A percentile compares a stretch with the other conserved stretches of the same genome.
Conservation (phyloP, 2,797 vertebrate species). For the Garrulus glandarius region DNA sequence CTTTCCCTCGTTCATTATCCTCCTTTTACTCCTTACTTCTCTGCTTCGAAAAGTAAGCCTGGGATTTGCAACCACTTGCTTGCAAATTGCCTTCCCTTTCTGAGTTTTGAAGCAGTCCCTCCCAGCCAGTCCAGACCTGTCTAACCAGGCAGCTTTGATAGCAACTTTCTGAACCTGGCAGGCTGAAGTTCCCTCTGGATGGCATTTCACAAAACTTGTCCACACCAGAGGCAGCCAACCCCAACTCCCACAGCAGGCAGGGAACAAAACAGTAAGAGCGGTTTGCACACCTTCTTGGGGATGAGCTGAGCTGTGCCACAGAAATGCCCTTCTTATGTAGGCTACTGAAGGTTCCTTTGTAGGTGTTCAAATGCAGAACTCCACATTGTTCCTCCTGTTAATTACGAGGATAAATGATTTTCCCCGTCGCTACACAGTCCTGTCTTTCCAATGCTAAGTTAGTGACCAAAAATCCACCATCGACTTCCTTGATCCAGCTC, state of each 20-base stretch:
- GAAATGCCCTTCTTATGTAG: neutral
- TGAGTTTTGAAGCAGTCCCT: neutral
- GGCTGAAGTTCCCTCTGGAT: neutral
- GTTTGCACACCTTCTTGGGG: neutral
- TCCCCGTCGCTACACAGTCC: neutral
- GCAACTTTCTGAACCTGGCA: accelerated
- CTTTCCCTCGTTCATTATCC: neutral
- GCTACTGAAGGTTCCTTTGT: neutral
- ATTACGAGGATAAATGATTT: neutral
- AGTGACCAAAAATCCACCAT: neutral
- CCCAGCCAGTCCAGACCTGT: neutral
- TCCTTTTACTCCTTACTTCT: neutral
- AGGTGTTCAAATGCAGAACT: neutral
- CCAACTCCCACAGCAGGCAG: neutral
- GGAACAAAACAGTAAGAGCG: neutral
- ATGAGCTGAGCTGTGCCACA: neutral
- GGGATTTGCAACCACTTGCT: neutral
- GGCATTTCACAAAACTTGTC: neutral
- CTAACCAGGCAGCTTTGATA: neutral
- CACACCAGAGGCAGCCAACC: neutral
- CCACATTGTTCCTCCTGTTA: neutral
- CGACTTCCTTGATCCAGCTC: neutral
- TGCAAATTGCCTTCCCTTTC: neutral
- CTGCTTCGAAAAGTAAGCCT: neutral
- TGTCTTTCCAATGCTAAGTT: neutral